phyloP scores from a whole-genome alignment of 2,113 vertebrate species.

The Microcebus griseorufus region DNA sequence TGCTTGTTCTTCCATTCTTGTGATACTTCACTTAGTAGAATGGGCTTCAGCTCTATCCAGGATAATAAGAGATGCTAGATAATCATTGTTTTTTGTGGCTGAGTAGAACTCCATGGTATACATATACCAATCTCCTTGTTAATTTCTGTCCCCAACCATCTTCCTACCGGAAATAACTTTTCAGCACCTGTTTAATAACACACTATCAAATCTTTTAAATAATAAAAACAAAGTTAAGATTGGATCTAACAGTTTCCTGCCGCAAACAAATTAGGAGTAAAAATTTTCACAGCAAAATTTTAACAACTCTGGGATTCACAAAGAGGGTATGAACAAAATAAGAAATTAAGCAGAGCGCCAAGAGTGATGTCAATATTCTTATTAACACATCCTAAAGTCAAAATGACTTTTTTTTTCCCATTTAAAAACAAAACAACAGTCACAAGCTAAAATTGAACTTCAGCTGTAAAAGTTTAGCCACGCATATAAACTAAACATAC shows the following conservation, averaged over 20 bases:
- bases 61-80: too few species aligned
- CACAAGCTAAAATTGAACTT: background rate
- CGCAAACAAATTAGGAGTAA: background rate
- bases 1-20: too few species aligned
- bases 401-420: background rate
- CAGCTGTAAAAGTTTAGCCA: background rate
- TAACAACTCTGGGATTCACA: background rate
- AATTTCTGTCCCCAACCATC: background rate
- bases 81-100: too few species aligned
- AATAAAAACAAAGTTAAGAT: background rate
- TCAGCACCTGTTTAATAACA: background rate
- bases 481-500: background rate
- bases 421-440: background rate
- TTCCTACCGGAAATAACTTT: slow-evolving; percentile 16
- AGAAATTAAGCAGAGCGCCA: background rate
- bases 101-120: too few species aligned
- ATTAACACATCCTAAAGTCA: background rate
- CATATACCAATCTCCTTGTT: background rate
- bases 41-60: too few species aligned
- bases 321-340: background rate
- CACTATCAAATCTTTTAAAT: background rate
- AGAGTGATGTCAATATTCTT: background rate
- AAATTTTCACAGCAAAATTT: background rate
- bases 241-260: background rate
- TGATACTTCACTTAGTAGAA: too few species aligned